Base-by-base conservation (phyloP, 2,888 invertebrate genomes). In the Oscheius onirici region DNA sequence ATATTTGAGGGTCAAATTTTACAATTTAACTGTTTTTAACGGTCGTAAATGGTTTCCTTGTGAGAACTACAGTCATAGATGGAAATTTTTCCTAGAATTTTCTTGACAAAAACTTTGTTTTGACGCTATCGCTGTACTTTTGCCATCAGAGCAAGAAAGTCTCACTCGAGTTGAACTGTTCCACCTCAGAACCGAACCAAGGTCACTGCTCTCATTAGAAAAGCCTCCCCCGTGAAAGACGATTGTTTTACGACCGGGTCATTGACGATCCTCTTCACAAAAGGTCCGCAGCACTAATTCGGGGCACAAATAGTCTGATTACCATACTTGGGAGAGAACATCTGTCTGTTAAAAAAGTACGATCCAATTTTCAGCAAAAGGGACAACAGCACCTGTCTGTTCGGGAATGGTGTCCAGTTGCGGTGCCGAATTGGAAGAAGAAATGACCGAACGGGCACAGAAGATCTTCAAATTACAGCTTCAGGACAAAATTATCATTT, bases 401-500 rank as follows among this genome's bases (percentile, higher is more conserved):
- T 46, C 63, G n/a, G 63, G 63, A 34, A 34, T 34, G n/a, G 26
- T 63, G 46, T 22, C 20, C 28, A 49, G 49, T 44, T 60, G 60
- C 49, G 26, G 49, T n/a, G 28, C 13, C n/a, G 63, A 63, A 26
- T 24, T 46, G 40, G 63, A 63, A 34, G 28, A 63, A 24, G 49
- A 63, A 17, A 63, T 63, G 63, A n/a, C 49, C 5, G 49, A 61
- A 22, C 20, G 63, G 28, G 63, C 63, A n/a, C 63, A 63, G 6
- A 69, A 58, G 43, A 58, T 58, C 13, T 69, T 69, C 24, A 24
- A 49, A n/a, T 43, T 54, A 15, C 58, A 69, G 28, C 51, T 69
- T 5, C 58, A 58, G 34, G 69, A 69, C 40, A 57, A 58, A 17
- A 58, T 69, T 22, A 49, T 69, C 26, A 57, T 69, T 13, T 46